Conservation (phyloP, 2,797 vertebrate genomes). For the Dromococcyx pavoninus region DNA sequence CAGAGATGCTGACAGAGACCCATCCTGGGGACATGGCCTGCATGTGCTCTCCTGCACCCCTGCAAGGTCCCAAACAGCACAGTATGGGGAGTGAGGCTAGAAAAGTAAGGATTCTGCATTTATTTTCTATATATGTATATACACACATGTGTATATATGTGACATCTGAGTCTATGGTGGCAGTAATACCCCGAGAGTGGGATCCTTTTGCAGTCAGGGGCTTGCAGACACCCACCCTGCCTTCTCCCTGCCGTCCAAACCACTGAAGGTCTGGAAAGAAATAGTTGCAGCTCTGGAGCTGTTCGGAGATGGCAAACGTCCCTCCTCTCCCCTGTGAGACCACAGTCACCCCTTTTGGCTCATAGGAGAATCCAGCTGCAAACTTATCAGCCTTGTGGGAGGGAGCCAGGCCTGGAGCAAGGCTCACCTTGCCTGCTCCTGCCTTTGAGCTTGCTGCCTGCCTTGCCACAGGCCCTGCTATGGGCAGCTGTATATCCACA, state of each 20-base stretch:
- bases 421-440: neutral
- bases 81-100: neutral
- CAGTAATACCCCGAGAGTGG: neutral
- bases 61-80: neutral
- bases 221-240: neutral
- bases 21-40: rapidly evolving
- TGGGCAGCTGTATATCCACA: rapidly evolving
- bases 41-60: neutral
- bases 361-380: neutral
- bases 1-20: neutral
- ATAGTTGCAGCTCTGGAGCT: neutral
- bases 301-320: neutral
- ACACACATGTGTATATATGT: rapidly evolving
- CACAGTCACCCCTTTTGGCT: rapidly evolving
- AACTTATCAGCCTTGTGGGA: neutral
- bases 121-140: rapidly evolving
- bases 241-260: neutral
- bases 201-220: neutral
- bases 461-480: neutral
- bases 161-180: neutral
- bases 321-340: rapidly evolving
- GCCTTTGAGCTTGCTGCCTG: neutral
- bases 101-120: neutral
- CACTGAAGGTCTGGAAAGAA: neutral
- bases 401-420: neutral